A percentile compares a stretch with the other conserved stretches of the same genome.
Evolutionary conservation across 1,140 invertebrate species (phyloP).

Genomic region (Aphaenogaster floridana): DNA sequence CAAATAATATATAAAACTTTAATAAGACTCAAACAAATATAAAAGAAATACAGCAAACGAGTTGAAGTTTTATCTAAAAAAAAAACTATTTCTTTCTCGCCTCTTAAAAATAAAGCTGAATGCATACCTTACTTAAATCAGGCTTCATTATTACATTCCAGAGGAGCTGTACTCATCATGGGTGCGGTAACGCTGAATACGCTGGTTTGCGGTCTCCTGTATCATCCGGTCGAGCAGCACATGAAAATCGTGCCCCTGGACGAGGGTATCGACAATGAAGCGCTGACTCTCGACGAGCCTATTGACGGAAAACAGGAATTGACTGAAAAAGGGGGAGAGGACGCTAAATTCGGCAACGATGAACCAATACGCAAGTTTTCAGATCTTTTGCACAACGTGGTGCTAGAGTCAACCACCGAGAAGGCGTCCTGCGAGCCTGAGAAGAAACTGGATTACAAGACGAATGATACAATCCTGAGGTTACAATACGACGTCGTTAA

Average conservation of each 20-base stretch:
- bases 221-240: constrained; percentile 93
- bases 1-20: neutral
- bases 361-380: constrained; percentile 57
- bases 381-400: constrained; percentile 49
- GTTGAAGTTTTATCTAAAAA: neutral
- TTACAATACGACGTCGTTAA: neutral
- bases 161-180: constrained; percentile 92
- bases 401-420: constrained; percentile 8
- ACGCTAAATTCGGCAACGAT: neutral
- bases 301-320: constrained; percentile 34
- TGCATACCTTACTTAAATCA: constrained; percentile 36
- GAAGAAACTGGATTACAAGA: neutral
- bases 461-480: constrained; percentile 13
- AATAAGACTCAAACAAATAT: neutral
- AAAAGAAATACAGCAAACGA: neutral
- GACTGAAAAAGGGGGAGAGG: neutral
- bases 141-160: constrained; percentile 79
- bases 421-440: neutral
- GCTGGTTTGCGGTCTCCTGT: constrained; percentile 92
- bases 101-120: constrained; percentile 8
- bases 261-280: constrained; percentile 87
- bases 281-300: constrained; percentile 77
- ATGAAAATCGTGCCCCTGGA: constrained; percentile 89
- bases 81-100: constrained; percentile 1
- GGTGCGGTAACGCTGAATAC: constrained; percentile 93